Conservation (phyloP, 2,113 vertebrate genomes). For the Peucedramus taeniatus region DNA sequence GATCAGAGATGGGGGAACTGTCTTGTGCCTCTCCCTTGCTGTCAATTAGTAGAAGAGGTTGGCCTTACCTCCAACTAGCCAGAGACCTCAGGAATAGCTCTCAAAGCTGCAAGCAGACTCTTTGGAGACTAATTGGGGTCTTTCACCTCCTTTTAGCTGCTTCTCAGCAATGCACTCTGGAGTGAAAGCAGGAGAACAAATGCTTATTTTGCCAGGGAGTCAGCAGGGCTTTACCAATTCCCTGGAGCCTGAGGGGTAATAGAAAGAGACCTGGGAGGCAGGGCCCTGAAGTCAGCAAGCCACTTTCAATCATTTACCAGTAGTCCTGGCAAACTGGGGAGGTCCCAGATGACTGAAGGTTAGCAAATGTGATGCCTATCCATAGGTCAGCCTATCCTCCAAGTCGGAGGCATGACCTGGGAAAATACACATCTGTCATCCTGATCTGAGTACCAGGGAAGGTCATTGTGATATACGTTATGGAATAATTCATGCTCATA, state of each 20-base stretch:
- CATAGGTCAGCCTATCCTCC: no score
- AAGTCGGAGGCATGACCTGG: neutral
- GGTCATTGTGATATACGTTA: no score
- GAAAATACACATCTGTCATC: neutral
- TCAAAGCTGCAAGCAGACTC: neutral
- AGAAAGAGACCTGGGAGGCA: neutral
- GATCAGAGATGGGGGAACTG: neutral
- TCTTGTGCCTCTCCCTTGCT: neutral
- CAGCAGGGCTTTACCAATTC: neutral
- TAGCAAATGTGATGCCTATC: neutral
- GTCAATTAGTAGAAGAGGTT: conserved; percentile 11
- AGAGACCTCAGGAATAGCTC: neutral
- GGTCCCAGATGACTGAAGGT: neutral
- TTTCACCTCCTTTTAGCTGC: neutral
- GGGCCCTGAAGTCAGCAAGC: neutral
- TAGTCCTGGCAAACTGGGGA: neutral
- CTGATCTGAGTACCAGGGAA: neutral
- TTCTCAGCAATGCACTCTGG: neutral
- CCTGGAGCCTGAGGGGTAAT: accelerated
- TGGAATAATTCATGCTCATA: no score
- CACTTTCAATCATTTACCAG: neutral
- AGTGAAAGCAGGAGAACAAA: neutral
- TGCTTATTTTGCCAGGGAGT: neutral
- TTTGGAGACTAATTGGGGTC: conserved; percentile 32
- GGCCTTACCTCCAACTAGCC: neutral